Base-by-base conservation (phyloP, 2,797 vertebrate genomes). In the Ctenopoma multispine region DNA sequence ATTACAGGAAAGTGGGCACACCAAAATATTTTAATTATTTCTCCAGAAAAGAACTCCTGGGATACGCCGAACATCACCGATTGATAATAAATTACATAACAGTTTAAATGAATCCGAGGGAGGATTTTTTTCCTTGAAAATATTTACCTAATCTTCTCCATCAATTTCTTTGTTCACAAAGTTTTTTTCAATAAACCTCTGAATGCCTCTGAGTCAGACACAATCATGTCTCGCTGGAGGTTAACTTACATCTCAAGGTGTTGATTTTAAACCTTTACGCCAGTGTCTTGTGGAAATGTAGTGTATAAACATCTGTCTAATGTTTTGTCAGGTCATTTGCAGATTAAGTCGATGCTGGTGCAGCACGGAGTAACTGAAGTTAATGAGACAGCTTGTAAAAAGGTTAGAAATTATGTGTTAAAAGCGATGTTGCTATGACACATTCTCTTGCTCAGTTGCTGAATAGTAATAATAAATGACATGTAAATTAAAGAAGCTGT, bases 321-420 rank as follows among this genome's bases (percentile, higher is more conserved):
- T 87, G 86, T 86, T 81, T 64, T 61, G 74, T 63, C 4, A 29
- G 72, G 81, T 88, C 81, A 80, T 88, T 88, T 87, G 79, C 81
- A 66, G 78, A 88, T 66, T 74, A 78, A 68, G 73, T 36, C 10
- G 2, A 31, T 51, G 74, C 69, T 18, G 36, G 24, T 59, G 70
- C 69, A 49, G 69, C 46, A 41, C 10, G 11, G 29, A 73, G 62
- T 41, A 72, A 84, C 58, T 43, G 57, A 59, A 76, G 77, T 84
- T 89, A 85, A 90, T 84, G 75, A 89, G 83, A 75, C 80, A 69
- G 80, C 75, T 84, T 72, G 63, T 85, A 81, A 89, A 84, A 89
- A 81, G 76, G 75, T 78, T 85, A 50, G 56, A 69, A 86, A 81
- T 63, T 0, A 76, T 68, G 66, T 68, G 59, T 44, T 72, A 63